A percentile compares a stretch with the other conserved stretches of the same genome.
These are phyloP conservation scores for Saguinus imperator DNA, from an alignment of 2,113 vertebrate species.

Conservation along the genomic window DNA sequence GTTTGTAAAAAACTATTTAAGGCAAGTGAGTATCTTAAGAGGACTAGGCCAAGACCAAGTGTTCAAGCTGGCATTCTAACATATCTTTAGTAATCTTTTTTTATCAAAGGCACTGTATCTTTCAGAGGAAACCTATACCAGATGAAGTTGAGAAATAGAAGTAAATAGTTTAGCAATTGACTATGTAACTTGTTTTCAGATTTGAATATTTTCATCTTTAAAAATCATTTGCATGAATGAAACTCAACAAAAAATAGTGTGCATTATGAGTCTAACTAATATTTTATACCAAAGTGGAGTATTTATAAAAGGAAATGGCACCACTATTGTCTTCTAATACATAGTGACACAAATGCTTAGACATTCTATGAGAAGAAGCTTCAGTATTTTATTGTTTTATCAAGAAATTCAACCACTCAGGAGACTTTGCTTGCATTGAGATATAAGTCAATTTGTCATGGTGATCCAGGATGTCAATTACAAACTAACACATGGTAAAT, in stretches of 20 bases:
- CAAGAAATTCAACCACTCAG: slow-evolving; percentile 10
- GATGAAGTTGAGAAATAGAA: neutral
- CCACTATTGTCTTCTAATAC: neutral
- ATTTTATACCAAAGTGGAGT: neutral
- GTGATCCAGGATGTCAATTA: neutral
- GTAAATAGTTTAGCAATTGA: neutral
- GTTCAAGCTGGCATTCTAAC: neutral
- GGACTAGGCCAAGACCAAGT: neutral
- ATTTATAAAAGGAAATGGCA: neutral
- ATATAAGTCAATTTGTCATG: neutral
- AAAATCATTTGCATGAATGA: neutral
- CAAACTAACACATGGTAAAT: neutral
- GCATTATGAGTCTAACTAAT: neutral
- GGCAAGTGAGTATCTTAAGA: neutral
- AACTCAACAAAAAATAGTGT: neutral
- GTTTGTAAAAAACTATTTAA: neutral
- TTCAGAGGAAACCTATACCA: neutral
- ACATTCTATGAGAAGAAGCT: neutral
- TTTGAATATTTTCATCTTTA: neutral
- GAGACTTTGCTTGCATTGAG: neutral
- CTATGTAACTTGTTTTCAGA: neutral
- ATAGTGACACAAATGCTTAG: neutral
- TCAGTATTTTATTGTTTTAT: neutral
- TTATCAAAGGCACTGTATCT: neutral
- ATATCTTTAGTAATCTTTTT: neutral